phyloP scores from a whole-genome alignment of 2,797 vertebrate genomes.

The Enteromius argenteus region DNA sequence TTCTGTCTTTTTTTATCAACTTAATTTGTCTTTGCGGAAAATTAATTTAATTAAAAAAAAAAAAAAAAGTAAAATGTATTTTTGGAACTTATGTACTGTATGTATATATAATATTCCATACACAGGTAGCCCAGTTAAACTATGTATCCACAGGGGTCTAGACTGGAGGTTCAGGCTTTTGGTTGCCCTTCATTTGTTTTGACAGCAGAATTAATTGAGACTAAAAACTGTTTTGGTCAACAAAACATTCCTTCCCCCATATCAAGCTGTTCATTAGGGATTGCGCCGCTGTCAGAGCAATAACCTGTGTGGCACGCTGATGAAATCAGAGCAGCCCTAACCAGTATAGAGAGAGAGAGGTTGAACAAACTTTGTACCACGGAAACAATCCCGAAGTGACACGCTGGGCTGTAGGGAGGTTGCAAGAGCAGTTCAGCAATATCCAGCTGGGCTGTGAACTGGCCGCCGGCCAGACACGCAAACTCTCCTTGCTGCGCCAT shows the following conservation, averaged over 20 bases:
- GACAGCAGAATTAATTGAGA: slow-evolving; percentile 96
- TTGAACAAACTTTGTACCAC: slow-evolving; percentile 96
- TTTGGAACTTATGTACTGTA: background rate
- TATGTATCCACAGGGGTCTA: slow-evolving; percentile 6
- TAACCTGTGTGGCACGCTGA: slow-evolving; percentile 84
- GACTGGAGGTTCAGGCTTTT: slow-evolving; percentile 38
- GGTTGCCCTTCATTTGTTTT: slow-evolving; percentile 88
- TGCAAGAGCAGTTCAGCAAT: slow-evolving; percentile 87
- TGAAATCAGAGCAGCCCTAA: slow-evolving; percentile 87
- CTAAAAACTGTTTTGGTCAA: slow-evolving; percentile 84
- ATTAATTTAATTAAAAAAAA: background rate
- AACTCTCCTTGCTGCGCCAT: slow-evolving; percentile 74
- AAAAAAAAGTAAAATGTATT: background rate
- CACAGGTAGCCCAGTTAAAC: background rate
- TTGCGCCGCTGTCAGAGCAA: slow-evolving; percentile 91
- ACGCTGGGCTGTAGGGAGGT: slow-evolving; percentile 73
- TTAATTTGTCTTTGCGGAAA: background rate
- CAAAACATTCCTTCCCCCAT: slow-evolving; percentile 86
- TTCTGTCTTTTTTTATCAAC: background rate
- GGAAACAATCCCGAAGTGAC: slow-evolving; percentile 93
- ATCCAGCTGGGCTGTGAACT: slow-evolving; percentile 96
- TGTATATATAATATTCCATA: background rate
- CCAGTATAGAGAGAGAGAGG: slow-evolving; percentile 83
- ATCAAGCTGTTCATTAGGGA: slow-evolving; percentile 93
- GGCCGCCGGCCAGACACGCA: slow-evolving; percentile 91